phyloP scores from a whole-genome alignment of 1,140 invertebrate genomes.

The Conus ventricosus region DNA sequence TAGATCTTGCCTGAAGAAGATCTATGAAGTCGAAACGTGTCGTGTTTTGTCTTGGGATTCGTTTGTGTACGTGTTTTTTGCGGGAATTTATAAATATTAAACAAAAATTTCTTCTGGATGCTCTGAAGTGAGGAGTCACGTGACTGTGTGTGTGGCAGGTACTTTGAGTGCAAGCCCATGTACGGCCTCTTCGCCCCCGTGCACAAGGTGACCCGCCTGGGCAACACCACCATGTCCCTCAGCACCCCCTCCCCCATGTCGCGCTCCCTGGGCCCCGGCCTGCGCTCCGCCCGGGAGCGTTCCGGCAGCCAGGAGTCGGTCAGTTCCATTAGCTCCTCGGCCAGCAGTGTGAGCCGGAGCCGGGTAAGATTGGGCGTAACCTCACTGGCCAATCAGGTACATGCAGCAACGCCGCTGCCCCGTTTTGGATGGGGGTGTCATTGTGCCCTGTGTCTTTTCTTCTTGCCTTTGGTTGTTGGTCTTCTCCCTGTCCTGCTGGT shows the following conservation, averaged over 20 bases:
- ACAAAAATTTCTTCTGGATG: too few relatives aligned
- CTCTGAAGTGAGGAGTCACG: too few relatives aligned
- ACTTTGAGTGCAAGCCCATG: conserved; percentile 93
- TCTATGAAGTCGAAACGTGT: too few relatives aligned
- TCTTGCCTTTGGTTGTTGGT: not conserved
- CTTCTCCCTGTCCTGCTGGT: not conserved
- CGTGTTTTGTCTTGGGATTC: too few relatives aligned
- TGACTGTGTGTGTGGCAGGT: conserved; percentile 79
- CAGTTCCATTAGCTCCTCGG: conserved; percentile 87
- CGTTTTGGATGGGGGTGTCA: not conserved
- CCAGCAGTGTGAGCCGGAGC: conserved; percentile 82
- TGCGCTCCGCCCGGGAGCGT: conserved; percentile 77
- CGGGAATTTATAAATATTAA: too few relatives aligned
- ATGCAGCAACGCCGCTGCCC: conserved; percentile 68
- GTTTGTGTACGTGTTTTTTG: too few relatives aligned
- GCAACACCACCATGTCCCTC: conserved; percentile 40
- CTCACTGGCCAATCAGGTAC: conserved; percentile 78
- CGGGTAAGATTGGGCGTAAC: conserved; percentile 85
- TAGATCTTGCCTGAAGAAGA: too few relatives aligned
- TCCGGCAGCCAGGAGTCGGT: conserved; percentile 85
- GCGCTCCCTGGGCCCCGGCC: conserved; percentile 64
- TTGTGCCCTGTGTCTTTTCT: not conserved
- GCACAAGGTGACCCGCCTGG: conserved; percentile 75
- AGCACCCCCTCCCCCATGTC: conserved; percentile 58
- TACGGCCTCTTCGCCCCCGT: conserved; percentile 94